phyloP scores from a whole-genome alignment of 1,140 invertebrate genomes.

The Spodoptera frugiperda region DNA sequence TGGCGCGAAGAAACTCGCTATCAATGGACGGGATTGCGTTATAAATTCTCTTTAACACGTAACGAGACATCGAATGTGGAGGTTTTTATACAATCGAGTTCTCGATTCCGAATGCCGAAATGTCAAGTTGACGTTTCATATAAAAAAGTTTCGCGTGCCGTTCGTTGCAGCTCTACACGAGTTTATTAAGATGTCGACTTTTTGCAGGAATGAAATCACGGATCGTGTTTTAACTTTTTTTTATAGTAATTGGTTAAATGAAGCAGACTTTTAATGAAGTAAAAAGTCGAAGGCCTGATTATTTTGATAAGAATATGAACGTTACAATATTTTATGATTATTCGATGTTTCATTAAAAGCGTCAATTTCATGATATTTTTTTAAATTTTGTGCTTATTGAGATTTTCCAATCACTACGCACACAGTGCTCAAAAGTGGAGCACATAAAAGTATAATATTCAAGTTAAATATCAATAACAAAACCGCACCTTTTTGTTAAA shows the following conservation, averaged over 20 bases:
- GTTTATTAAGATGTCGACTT: constrained; percentile 43
- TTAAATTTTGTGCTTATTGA: too few species aligned
- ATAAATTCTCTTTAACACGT: constrained; percentile 49
- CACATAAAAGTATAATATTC: too few species aligned
- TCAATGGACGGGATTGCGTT: constrained; percentile 49
- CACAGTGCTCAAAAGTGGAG: too few species aligned
- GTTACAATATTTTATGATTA: too few species aligned
- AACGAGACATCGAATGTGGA: constrained; percentile 40
- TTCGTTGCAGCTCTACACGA: constrained; percentile 13
- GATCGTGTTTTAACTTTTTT: background rate
- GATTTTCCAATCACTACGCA: too few species aligned
- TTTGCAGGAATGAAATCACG: constrained; percentile 5
- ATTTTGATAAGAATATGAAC: too few species aligned
- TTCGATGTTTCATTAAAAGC: too few species aligned
- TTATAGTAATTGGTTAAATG: constrained; percentile 7
- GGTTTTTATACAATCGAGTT: constrained; percentile 29
- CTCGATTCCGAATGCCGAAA: constrained; percentile 45
- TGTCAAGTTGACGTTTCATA: constrained; percentile 44
- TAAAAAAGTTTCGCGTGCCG: constrained; percentile 23
- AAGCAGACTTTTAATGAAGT: too few species aligned
- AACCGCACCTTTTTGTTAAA: too few species aligned
- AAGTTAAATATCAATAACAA: too few species aligned
- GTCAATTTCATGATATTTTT: too few species aligned
- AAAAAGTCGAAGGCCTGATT: too few species aligned
- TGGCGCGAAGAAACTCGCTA: constrained; percentile 28